Evolutionary conservation across 1,140 invertebrate genomes (phyloP).

Genomic region (Frieseomelitta varia): DNA sequence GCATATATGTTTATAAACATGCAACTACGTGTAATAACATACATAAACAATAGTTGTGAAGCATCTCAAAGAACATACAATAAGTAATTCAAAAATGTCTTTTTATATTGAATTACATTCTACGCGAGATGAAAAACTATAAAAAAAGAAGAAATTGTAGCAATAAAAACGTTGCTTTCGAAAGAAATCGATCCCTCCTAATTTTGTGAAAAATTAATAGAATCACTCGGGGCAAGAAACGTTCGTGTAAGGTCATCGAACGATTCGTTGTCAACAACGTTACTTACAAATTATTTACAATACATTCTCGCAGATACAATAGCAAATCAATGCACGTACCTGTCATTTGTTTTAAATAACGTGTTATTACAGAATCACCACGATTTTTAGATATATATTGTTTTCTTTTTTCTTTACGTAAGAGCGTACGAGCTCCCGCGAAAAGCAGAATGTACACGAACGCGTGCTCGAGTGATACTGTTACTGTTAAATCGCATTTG

Average conservation of each 20-base stretch:
- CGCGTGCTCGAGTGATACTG: neutral
- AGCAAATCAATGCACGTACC: neutral
- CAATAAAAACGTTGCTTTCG: neutral
- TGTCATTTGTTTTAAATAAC: neutral
- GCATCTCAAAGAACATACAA: too few species aligned
- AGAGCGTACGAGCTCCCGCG: slow-evolving; percentile 16
- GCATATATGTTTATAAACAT: neutral
- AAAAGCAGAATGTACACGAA: neutral
- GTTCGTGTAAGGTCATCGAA: neutral
- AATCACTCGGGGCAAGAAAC: neutral
- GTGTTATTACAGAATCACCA: neutral
- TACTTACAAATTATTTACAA: neutral
- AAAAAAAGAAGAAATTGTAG: neutral
- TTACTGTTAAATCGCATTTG: slow-evolving; percentile 19
- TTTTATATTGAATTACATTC: neutral
- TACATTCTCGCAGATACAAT: neutral
- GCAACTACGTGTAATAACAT: neutral
- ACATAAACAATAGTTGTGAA: neutral
- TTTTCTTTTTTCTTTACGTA: slow-evolving; percentile 32
- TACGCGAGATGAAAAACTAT: neutral
- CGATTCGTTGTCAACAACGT: neutral
- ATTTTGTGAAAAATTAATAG: too few species aligned
- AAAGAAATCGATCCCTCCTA: too few species aligned
- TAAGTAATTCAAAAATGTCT: too few species aligned
- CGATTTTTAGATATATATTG: neutral